Percentiles rank a stretch among this genome's conserved stretches.
These are phyloP conservation scores for Eutrigla gurnardus DNA, from an alignment of 2,797 vertebrate genomes.

Conservation along the genomic window DNA sequence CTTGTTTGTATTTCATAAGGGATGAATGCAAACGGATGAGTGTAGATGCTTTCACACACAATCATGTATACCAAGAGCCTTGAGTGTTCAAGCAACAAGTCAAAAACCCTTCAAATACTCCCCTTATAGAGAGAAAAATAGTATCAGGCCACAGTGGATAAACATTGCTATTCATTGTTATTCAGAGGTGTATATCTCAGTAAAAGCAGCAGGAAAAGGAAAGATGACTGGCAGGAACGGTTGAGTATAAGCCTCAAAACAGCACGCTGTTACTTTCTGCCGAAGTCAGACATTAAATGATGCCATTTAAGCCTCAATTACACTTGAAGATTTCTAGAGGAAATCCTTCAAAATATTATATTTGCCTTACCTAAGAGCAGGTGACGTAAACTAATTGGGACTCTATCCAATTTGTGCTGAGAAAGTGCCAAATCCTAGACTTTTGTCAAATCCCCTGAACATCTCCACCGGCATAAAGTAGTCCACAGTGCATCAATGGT, in stretches of 20 bases:
- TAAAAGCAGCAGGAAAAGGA: conserved; percentile 40
- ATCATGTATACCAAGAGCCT: conserved; percentile 7
- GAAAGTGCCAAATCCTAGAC: conserved; percentile 52
- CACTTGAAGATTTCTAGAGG: conserved; percentile 21
- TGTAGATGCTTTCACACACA: conserved; percentile 3
- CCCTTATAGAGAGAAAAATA: conserved; percentile 6
- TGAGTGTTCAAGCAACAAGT: conserved; percentile 1
- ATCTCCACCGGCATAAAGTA: conserved; percentile 58
- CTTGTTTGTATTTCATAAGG: conserved; percentile 44
- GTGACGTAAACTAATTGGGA: conserved; percentile 64
- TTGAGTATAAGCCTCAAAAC: conserved; percentile 41
- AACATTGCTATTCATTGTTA: conserved; percentile 49
- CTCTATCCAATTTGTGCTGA: conserved; percentile 50
- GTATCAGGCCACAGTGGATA: conserved; percentile 9
- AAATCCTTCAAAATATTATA: conserved; percentile 40
- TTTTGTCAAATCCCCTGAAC: conserved; percentile 46
- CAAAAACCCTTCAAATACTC: conserved; percentile 19
- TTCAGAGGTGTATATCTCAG: conserved; percentile 31
- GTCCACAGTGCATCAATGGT: conserved; percentile 32
- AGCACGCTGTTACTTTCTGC: conserved; percentile 34
- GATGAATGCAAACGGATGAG: conserved; percentile 22
- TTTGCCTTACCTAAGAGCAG: conserved; percentile 28
- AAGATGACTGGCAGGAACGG: conserved; percentile 29
- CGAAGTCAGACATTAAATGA: conserved; percentile 40
- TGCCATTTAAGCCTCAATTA: conserved; percentile 40